Evolutionary conservation across 2,113 vertebrate species (phyloP).

Genomic region (Solenodon paradoxus): DNA sequence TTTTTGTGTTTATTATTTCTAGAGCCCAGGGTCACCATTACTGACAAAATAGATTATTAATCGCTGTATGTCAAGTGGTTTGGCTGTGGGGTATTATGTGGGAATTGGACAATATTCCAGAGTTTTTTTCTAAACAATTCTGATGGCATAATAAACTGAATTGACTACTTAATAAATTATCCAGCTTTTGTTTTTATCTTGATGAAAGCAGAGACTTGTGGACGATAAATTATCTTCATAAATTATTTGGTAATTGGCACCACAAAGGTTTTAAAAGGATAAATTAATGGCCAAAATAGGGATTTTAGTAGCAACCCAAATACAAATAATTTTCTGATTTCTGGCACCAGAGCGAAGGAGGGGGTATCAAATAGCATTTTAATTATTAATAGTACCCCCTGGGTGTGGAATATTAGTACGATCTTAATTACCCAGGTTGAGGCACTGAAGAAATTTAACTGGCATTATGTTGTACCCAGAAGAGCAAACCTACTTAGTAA

Average conservation of each 20-base stretch:
- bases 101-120: not conserved
- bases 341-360: not conserved
- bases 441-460: not conserved
- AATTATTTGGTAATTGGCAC: not conserved
- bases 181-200: not conserved
- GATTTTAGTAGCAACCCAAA: not conserved
- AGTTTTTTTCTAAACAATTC: not conserved
- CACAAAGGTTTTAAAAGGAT: not conserved
- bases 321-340: not conserved
- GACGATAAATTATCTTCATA: not conserved
- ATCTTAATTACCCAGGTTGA: not conserved
- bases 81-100: not conserved
- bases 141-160: not conserved
- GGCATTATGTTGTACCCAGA: not conserved
- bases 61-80: not conserved
- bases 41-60: not conserved
- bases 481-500: not conserved
- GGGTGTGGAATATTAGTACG: not conserved
- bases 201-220: not conserved
- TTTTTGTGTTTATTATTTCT: not conserved
- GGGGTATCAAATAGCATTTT: not conserved
- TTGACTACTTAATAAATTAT: not conserved
- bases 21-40: not conserved
- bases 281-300: not conserved
- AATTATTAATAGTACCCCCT: not conserved